Evolutionary conservation across 1,140 invertebrate species (phyloP).

Genomic region (Scaptomyza pallida): DNA sequence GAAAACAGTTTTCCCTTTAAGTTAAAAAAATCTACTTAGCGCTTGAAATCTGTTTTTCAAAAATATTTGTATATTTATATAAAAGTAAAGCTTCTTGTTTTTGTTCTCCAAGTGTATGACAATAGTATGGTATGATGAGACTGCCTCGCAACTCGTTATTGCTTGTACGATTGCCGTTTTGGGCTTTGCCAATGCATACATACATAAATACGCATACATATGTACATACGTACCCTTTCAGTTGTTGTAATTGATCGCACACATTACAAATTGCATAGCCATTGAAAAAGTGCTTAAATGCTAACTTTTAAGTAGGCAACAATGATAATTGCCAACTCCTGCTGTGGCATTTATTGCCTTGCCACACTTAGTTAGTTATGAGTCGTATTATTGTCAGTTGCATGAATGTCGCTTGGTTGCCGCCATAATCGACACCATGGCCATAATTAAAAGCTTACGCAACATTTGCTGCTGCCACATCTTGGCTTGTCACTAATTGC

Average conservation of each 20-base stretch:
- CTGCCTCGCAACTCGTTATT: constrained; percentile 56
- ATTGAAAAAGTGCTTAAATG: constrained; percentile 44
- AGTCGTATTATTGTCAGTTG: constrained; percentile 18
- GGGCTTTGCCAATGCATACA: constrained; percentile 19
- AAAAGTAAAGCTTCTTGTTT: too few species aligned
- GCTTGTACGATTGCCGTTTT: constrained; percentile 63
- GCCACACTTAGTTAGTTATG: constrained; percentile 28
- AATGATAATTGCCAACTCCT: constrained; percentile 30
- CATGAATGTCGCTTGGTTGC: constrained; percentile 30
- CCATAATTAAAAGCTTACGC: constrained; percentile 57
- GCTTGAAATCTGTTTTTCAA: too few species aligned
- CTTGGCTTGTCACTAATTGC: constrained; percentile 66
- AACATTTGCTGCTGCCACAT: constrained; percentile 47
- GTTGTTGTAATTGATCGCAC: constrained; percentile 61
- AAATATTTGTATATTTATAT: too few species aligned
- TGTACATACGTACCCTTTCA: constrained; percentile 3
- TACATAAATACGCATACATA: too few species aligned
- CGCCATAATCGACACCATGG: constrained; percentile 46
- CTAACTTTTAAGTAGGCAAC: constrained; percentile 42
- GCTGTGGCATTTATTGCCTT: constrained; percentile 10
- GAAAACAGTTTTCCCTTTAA: too few species aligned
- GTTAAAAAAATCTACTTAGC: too few species aligned
- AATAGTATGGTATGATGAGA: neutral
- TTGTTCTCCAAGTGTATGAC: neutral
- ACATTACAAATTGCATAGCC: constrained; percentile 53